These are phyloP conservation scores for Setipinna tenuifilis DNA, from an alignment of 2,797 vertebrate genomes.

Conservation along the genomic window DNA sequence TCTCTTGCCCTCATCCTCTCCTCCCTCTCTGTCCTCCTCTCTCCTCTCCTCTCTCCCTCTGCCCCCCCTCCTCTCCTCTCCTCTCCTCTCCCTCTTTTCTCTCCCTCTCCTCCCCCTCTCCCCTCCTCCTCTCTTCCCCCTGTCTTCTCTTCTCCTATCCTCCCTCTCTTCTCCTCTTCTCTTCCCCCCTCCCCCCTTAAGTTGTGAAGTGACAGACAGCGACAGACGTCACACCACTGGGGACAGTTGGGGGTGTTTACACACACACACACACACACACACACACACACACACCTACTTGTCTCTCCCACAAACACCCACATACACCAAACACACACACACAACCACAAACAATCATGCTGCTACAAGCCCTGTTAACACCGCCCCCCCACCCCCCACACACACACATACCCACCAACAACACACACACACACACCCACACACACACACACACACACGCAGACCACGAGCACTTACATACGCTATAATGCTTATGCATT, in stretches of 20 bases:
- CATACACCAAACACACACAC: neutral
- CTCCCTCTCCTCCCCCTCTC: too few species aligned
- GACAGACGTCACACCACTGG: neutral
- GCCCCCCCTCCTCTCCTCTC: too few species aligned
- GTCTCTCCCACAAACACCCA: neutral
- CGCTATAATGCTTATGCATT: too few species aligned
- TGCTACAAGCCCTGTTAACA: too few species aligned
- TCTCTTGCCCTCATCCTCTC: too few species aligned
- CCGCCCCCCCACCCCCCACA: neutral
- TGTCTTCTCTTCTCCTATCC: too few species aligned
- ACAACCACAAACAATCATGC: neutral
- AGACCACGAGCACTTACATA: too few species aligned
- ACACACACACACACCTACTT: conserved; percentile 30
- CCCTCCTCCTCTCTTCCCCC: too few species aligned
- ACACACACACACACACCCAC: conserved; percentile 30
- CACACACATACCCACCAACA: neutral
- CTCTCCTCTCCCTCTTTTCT: too few species aligned
- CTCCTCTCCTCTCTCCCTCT: too few species aligned
- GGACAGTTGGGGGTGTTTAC: neutral
- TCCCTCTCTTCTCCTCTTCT: neutral
- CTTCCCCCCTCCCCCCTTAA: neutral
- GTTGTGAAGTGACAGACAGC: neutral
- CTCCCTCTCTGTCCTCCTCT: too few species aligned
- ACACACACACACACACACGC: neutral
- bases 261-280: conserved; percentile 36